Base-by-base conservation (phyloP, 2,113 vertebrate species). In the Amazona vittata region DNA sequence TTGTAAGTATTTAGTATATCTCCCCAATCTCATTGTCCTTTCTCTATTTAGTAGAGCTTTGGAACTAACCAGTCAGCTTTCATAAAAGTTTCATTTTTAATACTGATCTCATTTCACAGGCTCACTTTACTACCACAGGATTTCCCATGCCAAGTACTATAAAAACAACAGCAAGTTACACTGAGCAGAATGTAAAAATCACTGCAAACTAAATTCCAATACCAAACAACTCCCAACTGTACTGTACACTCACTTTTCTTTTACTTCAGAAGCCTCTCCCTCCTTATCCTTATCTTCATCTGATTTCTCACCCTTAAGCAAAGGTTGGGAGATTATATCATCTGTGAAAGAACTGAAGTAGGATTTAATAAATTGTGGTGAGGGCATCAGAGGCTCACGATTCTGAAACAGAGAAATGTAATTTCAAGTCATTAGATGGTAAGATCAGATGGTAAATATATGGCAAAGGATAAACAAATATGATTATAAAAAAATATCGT, bases 321-420 rank as follows among this genome's bases (percentile, higher is more conserved):
- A 98, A 10, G 99, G 98, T 84, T 99, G 99, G n/a, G 99, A 99
- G 97, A 99, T 99, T 46, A 99, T 99, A 97, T 99, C 99, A 91
- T 99, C 99, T 5, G 99, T 99, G 98, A 99, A 99, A 41, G 99
- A 99, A 98, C 99, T 99, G 94, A 99, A 99, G 98, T 99, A 99
- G 73, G 99, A 99, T 96, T 99, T 99, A 97, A 99, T 99, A 97
- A 99, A 99, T 97, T 99, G 99, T 86, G 99, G 99, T 11, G 99
- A 99, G 57, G 99, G 99, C 99, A 99, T 99, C 97, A 99, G 98
- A 41, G 99, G 99, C 93, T 99, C 99, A 62, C 99, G 99, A 96
- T 99, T 99, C 99, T 99, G 96, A 69, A 98, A 95, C 22, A 94
- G n/a, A 93, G 50, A 89, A 94, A 81, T 22, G 44, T 33, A 63